phyloP scores from a whole-genome alignment of 2,888 invertebrate species.

The Polia nebulosa region DNA sequence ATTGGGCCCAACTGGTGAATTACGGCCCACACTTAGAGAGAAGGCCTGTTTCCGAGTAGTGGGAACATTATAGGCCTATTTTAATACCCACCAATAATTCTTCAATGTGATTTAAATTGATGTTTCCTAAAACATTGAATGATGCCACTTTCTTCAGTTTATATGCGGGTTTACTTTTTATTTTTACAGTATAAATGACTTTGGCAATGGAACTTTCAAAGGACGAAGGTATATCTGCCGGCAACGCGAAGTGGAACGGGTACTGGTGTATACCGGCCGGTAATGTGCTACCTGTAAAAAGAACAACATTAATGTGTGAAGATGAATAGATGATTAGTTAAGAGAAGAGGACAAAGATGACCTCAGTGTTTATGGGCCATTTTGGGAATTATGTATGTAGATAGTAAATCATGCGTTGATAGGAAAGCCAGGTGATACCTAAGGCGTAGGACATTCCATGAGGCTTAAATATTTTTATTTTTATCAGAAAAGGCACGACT shows the following conservation, averaged over 20 bases:
- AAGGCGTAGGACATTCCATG: neutral
- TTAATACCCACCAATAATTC: constrained; percentile 75
- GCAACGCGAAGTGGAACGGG: constrained; percentile 83
- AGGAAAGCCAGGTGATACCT: neutral
- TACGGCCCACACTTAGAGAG: too few species aligned
- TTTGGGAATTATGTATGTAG: neutral
- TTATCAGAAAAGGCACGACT: neutral
- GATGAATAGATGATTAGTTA: too few species aligned
- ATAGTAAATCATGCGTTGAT: neutral
- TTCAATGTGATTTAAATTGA: constrained; percentile 79
- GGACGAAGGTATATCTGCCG: constrained; percentile 81
- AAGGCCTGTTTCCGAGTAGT: too few species aligned
- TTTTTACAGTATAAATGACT: constrained; percentile 79
- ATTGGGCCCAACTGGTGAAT: too few species aligned
- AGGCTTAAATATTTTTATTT: neutral
- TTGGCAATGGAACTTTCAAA: constrained; percentile 82
- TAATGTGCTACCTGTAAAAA: constrained; percentile 75
- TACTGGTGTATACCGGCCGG: constrained; percentile 77
- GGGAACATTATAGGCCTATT: too few species aligned
- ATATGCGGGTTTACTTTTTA: constrained; percentile 76
- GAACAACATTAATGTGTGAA: neutral
- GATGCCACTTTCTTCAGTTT: constrained; percentile 73
- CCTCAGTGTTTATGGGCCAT: neutral
- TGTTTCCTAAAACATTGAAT: constrained; percentile 76
- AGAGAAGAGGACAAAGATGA: neutral